phyloP scores from a whole-genome alignment of 2,797 vertebrate genomes.

The Tachyglossus aculeatus region DNA sequence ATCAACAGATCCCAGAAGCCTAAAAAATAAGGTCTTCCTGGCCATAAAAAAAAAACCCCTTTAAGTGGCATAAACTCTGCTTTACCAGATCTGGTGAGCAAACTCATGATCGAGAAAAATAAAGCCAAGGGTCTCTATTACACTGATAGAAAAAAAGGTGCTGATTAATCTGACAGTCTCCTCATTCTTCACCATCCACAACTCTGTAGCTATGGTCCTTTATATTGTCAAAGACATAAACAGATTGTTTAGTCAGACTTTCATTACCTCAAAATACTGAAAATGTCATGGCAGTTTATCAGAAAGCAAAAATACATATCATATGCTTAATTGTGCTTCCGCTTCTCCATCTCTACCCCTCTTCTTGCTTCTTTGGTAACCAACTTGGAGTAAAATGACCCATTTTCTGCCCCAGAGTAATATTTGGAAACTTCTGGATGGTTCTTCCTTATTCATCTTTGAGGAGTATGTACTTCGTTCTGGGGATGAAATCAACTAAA shows the following conservation, averaged over 20 bases:
- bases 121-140: neutral
- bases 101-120: constrained; percentile 32
- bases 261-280: constrained; percentile 29
- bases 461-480: neutral
- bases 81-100: constrained; percentile 17
- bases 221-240: constrained; percentile 27
- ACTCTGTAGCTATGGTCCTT: constrained; percentile 25
- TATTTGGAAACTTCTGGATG: neutral
- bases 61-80: constrained; percentile 5
- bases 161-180: constrained; percentile 15
- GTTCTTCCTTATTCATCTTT: constrained; percentile 45
- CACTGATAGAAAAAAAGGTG: constrained; percentile 7
- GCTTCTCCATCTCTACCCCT: constrained; percentile 9
- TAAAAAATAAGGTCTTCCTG: constrained; percentile 28
- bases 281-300: constrained; percentile 21
- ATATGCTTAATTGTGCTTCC: neutral
- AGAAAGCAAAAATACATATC: constrained; percentile 23
- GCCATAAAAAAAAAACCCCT: constrained; percentile 8
- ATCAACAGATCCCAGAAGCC: constrained; percentile 1
- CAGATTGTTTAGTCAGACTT: constrained; percentile 43
- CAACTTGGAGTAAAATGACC: neutral
- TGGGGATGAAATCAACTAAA: neutral
- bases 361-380: constrained; percentile 35
- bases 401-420: constrained; percentile 8
- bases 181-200: constrained; percentile 19